Evolutionary conservation across 2,113 vertebrate genomes (phyloP).

Genomic region (Mustelus asterias): DNA sequence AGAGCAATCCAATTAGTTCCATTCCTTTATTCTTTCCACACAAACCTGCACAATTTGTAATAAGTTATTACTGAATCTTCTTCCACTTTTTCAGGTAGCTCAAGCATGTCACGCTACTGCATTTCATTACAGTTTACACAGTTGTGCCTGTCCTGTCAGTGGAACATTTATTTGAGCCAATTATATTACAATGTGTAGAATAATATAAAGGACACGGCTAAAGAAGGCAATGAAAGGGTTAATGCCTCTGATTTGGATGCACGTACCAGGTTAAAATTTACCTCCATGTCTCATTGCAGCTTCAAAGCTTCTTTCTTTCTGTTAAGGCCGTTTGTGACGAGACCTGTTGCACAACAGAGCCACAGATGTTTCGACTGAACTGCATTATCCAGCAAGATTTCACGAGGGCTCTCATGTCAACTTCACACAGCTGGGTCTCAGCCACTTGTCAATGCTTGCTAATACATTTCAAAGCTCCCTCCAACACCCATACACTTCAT

Average conservation of each 20-base stretch:
- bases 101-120: background rate
- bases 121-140: background rate
- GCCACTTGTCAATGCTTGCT: background rate
- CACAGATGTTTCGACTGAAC: background rate
- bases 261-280: background rate
- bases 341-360: background rate
- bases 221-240: background rate
- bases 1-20: no score
- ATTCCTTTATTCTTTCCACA: no score
- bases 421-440: background rate
- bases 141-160: background rate
- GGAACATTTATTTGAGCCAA: background rate
- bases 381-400: background rate
- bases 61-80: background rate
- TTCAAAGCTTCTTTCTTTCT: constrained; percentile 14
- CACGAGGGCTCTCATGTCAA: background rate
- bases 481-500: background rate
- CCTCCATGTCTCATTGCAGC: background rate
- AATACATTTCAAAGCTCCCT: constrained; percentile 27
- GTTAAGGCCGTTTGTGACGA: background rate
- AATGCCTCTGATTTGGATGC: background rate
- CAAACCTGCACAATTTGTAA: no score
- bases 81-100: background rate
- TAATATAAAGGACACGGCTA: background rate
- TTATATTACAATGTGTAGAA: background rate